A percentile compares a stretch with the other conserved stretches of the same genome.
phyloP scores from a whole-genome alignment of 2,888 invertebrate genomes.

The Germaria angustata region DNA sequence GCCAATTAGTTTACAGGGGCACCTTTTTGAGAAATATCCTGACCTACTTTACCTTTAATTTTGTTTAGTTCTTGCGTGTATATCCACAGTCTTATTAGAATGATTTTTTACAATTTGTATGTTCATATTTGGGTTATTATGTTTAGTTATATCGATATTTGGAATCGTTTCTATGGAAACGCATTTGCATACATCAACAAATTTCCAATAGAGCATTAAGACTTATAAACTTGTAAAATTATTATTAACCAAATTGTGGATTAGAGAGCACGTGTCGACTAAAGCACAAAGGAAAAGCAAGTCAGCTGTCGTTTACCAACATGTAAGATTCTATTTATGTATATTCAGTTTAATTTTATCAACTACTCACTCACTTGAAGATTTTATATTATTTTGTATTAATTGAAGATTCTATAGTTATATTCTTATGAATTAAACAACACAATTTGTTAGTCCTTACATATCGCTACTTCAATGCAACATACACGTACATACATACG shows the following conservation, averaged over 20 bases:
- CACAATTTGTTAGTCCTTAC: no score
- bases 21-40: constrained; percentile 21
- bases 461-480: no score
- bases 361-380: no score
- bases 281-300: neutral
- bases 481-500: neutral
- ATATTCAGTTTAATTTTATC: no score
- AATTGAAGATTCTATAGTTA: no score
- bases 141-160: constrained; percentile 46
- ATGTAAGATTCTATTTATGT: no score
- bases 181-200: neutral
- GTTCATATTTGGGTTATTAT: neutral
- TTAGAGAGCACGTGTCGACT: neutral
- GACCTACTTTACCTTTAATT: constrained; percentile 31
- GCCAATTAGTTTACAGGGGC: no score
- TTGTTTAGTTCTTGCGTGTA: neutral
- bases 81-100: constrained; percentile 1
- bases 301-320: neutral
- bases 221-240: constrained; percentile 10
- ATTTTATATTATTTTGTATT: no score
- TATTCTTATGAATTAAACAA: no score
- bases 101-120: constrained; percentile 20
- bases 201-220: neutral
- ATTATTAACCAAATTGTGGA: constrained; percentile 31
- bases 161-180: constrained; percentile 11